Percentiles rank a stretch among this genome's conserved stretches.
These are phyloP conservation scores for Xiphophorus maculatus DNA, from an alignment of 2,113 vertebrate species.

Conservation along the genomic window DNA sequence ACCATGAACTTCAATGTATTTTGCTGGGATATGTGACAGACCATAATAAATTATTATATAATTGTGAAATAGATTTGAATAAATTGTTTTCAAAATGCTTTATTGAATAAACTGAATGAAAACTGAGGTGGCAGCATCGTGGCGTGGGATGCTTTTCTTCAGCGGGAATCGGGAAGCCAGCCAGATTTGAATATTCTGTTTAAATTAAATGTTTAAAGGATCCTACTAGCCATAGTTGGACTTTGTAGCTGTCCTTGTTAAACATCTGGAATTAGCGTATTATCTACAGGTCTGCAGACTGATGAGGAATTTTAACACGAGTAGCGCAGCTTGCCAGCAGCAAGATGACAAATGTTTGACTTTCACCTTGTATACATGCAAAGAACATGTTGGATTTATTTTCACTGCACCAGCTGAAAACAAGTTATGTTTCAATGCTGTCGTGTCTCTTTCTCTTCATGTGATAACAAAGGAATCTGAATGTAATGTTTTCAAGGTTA, in stretches of 20 bases:
- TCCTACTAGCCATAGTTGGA: not conserved
- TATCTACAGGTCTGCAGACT: not conserved
- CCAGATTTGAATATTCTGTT: not conserved
- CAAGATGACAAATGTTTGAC: conserved; percentile 8
- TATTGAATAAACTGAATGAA: not conserved
- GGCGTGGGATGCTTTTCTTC: not conserved
- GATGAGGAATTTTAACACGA: conserved; percentile 7
- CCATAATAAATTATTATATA: not conserved
- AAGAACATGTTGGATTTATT: not conserved
- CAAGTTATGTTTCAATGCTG: too few relatives aligned
- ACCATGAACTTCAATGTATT: not conserved
- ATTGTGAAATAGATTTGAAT: not conserved
- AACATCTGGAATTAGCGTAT: not conserved
- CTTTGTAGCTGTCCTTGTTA: too few relatives aligned
- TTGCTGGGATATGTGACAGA: not conserved
- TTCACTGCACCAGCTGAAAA: not conserved
- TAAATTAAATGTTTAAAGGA: not conserved
- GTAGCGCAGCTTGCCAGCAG: conserved; percentile 10
- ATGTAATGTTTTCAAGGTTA: not conserved
- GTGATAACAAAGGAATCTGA: too few relatives aligned
- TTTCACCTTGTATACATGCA: not conserved
- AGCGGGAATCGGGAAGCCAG: not conserved
- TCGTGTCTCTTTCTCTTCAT: too few relatives aligned
- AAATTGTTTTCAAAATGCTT: not conserved
- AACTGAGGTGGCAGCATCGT: not conserved